phyloP scores from a whole-genome alignment of 2,797 vertebrate genomes.

The Microchirus variegatus region DNA sequence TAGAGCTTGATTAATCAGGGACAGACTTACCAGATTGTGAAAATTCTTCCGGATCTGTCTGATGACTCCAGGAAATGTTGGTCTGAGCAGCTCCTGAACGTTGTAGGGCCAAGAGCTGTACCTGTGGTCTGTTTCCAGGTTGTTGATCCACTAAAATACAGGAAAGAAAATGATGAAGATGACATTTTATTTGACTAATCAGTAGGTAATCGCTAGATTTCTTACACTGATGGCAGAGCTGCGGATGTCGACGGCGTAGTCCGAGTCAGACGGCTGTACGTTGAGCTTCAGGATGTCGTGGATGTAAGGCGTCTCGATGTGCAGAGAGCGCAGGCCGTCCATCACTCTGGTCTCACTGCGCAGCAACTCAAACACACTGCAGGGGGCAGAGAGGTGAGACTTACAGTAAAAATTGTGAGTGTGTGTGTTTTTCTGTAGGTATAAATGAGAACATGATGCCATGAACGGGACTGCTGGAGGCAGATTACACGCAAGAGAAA shows the following conservation, averaged over 20 bases:
- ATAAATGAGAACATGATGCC: neutral
- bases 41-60: conserved; percentile 98
- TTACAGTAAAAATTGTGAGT: no score
- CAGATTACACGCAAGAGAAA: neutral
- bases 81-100: conserved; percentile 93
- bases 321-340: conserved; percentile 94
- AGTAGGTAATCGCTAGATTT: conserved; percentile 8
- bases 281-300: conserved; percentile 94
- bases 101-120: conserved; percentile 94
- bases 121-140: conserved; percentile 90
- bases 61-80: conserved; percentile 97
- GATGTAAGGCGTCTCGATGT: conserved; percentile 88
- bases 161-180: conserved; percentile 5
- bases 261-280: conserved; percentile 91
- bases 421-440: neutral
- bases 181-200: neutral
- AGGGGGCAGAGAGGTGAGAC: neutral
- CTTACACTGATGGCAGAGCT: conserved; percentile 90
- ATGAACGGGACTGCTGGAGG: neutral
- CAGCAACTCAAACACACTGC: conserved; percentile 90
- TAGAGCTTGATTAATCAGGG: neutral
- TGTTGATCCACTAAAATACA: conserved; percentile 93
- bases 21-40: conserved; percentile 90
- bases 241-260: conserved; percentile 97
- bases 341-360: conserved; percentile 94